Percentiles rank a stretch among this genome's conserved stretches.
Evolutionary conservation across 2,888 invertebrate genomes (phyloP).

Genomic region (Tiliacea aurago): DNA sequence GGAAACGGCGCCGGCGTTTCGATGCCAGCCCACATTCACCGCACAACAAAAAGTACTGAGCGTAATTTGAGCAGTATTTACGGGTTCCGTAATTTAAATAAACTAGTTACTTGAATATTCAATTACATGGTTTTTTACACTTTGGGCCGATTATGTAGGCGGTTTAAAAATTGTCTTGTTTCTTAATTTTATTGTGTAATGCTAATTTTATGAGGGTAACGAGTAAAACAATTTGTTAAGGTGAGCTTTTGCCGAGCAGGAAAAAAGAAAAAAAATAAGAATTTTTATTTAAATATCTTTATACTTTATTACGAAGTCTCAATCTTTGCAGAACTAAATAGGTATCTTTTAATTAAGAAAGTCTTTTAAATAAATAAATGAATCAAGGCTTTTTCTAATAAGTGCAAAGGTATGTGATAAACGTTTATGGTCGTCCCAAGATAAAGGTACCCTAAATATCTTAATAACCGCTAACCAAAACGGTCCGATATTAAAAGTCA

Average conservation of each 20-base stretch:
- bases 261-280: not conserved
- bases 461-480: slow-evolving; percentile 64
- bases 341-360: no score
- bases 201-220: slow-evolving; percentile 57
- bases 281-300: no score
- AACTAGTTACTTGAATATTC: slow-evolving; percentile 63
- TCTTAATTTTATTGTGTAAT: slow-evolving; percentile 52
- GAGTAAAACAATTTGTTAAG: slow-evolving; percentile 14
- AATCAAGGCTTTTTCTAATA: not conserved
- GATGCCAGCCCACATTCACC: slow-evolving; percentile 54
- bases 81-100: slow-evolving; percentile 64
- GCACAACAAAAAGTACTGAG: slow-evolving; percentile 50
- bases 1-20: slow-evolving; percentile 67
- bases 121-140: slow-evolving; percentile 61
- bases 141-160: slow-evolving; percentile 41
- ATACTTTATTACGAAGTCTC: not conserved
- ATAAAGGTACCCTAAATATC: slow-evolving; percentile 47
- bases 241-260: not conserved
- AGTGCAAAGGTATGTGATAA: not conserved
- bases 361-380: not conserved
- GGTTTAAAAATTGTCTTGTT: slow-evolving; percentile 54
- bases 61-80: slow-evolving; percentile 51
- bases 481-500: slow-evolving; percentile 64
- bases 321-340: not conserved
- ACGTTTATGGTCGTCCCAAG: not conserved